These are phyloP conservation scores for Sebastes dallii DNA, from an alignment of 2,797 vertebrate genomes.

Conservation along the genomic window DNA sequence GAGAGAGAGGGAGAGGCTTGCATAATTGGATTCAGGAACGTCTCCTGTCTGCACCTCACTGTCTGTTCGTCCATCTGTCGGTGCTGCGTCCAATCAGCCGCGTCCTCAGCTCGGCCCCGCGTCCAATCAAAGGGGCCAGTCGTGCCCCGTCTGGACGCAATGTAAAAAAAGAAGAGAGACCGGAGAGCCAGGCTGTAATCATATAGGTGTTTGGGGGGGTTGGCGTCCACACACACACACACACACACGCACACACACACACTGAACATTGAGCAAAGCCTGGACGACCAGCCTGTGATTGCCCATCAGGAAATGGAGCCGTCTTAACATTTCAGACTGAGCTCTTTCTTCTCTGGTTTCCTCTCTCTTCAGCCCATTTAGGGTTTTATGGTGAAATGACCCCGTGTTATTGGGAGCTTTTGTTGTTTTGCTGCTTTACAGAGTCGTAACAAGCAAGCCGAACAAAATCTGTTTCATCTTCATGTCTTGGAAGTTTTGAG, in stretches of 20 bases:
- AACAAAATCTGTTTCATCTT: slow-evolving; percentile 44
- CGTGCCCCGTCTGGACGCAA: slow-evolving; percentile 41
- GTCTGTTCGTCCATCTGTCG: slow-evolving; percentile 62
- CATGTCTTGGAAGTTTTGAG: slow-evolving; percentile 21
- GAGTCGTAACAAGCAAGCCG: slow-evolving; percentile 38
- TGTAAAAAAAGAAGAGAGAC: slow-evolving; percentile 4
- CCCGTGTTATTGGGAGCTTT: slow-evolving; percentile 52
- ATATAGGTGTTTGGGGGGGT: slow-evolving; percentile 49
- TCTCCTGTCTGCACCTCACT: slow-evolving; percentile 58
- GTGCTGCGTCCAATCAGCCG: slow-evolving; percentile 53
- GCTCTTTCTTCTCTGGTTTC: slow-evolving; percentile 50
- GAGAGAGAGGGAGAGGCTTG: slow-evolving; percentile 6
- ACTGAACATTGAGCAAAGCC: slow-evolving; percentile 32
- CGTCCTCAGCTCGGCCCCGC: slow-evolving; percentile 11
- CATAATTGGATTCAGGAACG: slow-evolving; percentile 54
- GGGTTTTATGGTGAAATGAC: slow-evolving; percentile 57
- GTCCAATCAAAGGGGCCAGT: slow-evolving; percentile 55
- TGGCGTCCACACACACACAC: slow-evolving; percentile 12
- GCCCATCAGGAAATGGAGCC: slow-evolving; percentile 61
- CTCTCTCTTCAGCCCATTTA: slow-evolving; percentile 39
- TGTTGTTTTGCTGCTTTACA: slow-evolving; percentile 66
- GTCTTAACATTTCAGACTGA: slow-evolving; percentile 42
- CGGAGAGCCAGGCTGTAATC: slow-evolving; percentile 44
- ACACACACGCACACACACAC: not conserved
- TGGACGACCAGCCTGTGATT: slow-evolving; percentile 57